phyloP scores from a whole-genome alignment of 2,888 invertebrate species.

The Ophion obscuratus region DNA sequence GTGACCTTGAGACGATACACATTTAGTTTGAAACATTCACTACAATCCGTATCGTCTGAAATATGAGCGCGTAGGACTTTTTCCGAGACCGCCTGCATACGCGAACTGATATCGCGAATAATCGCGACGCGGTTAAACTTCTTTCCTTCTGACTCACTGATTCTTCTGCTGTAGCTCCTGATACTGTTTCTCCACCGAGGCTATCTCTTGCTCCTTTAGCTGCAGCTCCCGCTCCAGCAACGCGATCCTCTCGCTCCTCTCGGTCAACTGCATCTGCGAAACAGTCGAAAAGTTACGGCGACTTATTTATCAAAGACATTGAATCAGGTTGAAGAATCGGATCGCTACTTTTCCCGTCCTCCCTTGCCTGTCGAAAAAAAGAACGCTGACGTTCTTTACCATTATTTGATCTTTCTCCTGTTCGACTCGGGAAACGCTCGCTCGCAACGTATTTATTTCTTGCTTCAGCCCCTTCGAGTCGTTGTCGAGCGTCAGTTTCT shows the following conservation, averaged over 20 bases:
- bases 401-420: conserved; percentile 89
- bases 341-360: neutral
- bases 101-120: no score
- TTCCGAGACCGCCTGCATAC: no score
- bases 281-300: conserved; percentile 51
- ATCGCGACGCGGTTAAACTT: no score
- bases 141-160: conserved; percentile 77
- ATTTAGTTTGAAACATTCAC: conserved; percentile 2
- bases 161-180: conserved; percentile 79
- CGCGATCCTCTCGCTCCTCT: conserved; percentile 89
- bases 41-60: conserved; percentile 31
- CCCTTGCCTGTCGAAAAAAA: neutral
- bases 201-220: conserved; percentile 84
- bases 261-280: conserved; percentile 88
- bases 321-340: neutral
- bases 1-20: no score
- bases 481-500: conserved; percentile 86
- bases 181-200: conserved; percentile 76
- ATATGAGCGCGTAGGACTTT: no score
- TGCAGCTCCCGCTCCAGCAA: conserved; percentile 88
- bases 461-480: conserved; percentile 87
- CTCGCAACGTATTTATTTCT: conserved; percentile 88
- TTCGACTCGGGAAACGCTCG: conserved; percentile 88
- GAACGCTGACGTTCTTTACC: conserved; percentile 79
- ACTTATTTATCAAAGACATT: neutral